A percentile compares a stretch with the other conserved stretches of the same genome.
Evolutionary conservation across 2,888 invertebrate genomes (phyloP).

Genomic region (Osedax frankpressi): DNA sequence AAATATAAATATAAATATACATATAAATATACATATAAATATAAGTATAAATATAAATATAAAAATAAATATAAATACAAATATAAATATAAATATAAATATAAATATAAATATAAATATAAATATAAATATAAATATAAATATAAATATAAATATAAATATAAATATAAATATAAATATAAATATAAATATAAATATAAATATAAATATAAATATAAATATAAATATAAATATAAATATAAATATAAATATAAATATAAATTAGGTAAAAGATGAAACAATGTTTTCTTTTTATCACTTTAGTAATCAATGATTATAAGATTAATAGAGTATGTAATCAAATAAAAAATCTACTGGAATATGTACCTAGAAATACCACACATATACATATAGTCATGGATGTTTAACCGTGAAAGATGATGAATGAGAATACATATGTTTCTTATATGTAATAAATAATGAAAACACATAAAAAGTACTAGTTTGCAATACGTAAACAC

Average conservation of each 20-base stretch:
- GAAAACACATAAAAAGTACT: too few species aligned
- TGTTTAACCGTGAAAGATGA: too few species aligned
- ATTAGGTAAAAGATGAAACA: too few species aligned
- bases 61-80: background rate
- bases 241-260: constrained; percentile 8
- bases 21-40: background rate
- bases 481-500: too few species aligned
- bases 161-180: background rate
- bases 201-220: constrained; percentile 12
- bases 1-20: background rate
- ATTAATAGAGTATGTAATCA: too few species aligned
- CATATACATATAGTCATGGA: too few species aligned
- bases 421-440: too few species aligned
- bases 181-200: constrained; percentile 9
- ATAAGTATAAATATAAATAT: background rate
- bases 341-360: too few species aligned
- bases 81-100: background rate
- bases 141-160: background rate
- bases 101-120: background rate
- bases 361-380: too few species aligned
- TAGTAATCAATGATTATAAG: too few species aligned
- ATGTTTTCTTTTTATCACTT: too few species aligned
- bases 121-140: background rate
- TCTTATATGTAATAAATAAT: too few species aligned
- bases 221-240: constrained; percentile 13